Base-by-base conservation (phyloP, 2,888 invertebrate species). In the Chrysomela aeneicollis region DNA sequence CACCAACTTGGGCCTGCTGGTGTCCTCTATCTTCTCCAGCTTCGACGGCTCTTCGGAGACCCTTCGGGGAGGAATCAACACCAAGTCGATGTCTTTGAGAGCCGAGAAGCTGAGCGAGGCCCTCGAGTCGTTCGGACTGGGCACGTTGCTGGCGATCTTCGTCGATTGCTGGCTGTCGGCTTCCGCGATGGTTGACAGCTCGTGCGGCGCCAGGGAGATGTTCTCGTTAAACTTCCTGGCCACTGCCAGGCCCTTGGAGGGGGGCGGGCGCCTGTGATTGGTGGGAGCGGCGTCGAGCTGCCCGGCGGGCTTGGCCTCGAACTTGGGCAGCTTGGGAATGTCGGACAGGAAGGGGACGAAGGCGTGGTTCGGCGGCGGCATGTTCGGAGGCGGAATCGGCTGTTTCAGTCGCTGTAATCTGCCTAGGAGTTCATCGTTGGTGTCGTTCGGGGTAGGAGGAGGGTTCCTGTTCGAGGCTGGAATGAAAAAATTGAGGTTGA, bases 161-260 rank as follows among this genome's bases (percentile, higher is more conserved):
- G 77, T 74, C 1, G 80, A 79, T 3, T 76, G 0, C 59, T 79
- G 78, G 64, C 79, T 82, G 49, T 83, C 83, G 2, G 77, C 78
- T 76, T 83, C 83, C 2, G 73, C 72, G 47, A 83, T 83, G 0
- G 82, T 82, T 1, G 82, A 83, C 57, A 83, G 71, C 72, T 83
- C 83, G 63, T 83, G 83, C 2, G 82, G 81, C 17, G 75, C 64
- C 15, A 73, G 53, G 9, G 74, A 74, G 37, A 79, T 76, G 54
- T 79, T 71, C 12, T 73, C 77, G 50, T 79, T 79, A 35, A 77
- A 77, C 64, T 76, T 75, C 55, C 72, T 77, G 5, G 73, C 76
- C 21, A 73, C 70, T 4, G 68, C 70, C 42, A 81, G 66, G 18
- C 80, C 78, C 68, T 81, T 81, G 0, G 82, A 77, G 10, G 81